Conservation (phyloP, 2,888 invertebrate species). For the Bruchidius siliquastri region DNA sequence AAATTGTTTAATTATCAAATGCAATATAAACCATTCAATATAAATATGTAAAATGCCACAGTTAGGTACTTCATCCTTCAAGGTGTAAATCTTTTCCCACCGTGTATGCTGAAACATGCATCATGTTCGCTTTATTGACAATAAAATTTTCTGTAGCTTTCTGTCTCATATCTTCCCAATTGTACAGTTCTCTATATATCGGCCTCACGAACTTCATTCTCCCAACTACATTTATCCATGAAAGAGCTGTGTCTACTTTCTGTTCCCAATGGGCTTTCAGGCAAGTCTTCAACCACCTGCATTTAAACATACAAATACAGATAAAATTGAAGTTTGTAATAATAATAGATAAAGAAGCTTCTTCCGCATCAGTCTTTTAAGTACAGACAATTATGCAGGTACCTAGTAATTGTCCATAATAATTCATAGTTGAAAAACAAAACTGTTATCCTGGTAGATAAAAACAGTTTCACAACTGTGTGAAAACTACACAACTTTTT, state of each 20-base stretch:
- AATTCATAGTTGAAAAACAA: too few species aligned
- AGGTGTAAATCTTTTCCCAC: conserved; percentile 70
- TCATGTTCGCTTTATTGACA: conserved; percentile 69
- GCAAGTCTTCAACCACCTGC: conserved; percentile 66
- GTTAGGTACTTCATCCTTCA: conserved; percentile 17
- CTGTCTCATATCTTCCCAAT: conserved; percentile 68
- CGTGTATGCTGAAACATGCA: conserved; percentile 72
- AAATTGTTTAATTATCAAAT: not conserved
- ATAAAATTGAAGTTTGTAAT: not conserved
- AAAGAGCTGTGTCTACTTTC: conserved; percentile 62
- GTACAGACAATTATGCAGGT: too few species aligned
- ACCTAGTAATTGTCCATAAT: too few species aligned
- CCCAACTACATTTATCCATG: conserved; percentile 79
- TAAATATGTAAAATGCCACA: not conserved
- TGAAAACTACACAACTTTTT: too few species aligned
- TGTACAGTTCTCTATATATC: conserved; percentile 77
- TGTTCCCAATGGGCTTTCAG: conserved; percentile 67
- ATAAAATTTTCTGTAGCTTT: conserved; percentile 69
- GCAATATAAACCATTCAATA: not conserved
- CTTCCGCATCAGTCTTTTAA: too few species aligned
- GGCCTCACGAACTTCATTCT: conserved; percentile 90
- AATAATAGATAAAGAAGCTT: not conserved
- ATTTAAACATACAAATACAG: not conserved
- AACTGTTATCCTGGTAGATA: too few species aligned
- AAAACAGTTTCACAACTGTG: too few species aligned